phyloP scores from a whole-genome alignment of 2,797 vertebrate genomes.

The Poecilia picta region DNA sequence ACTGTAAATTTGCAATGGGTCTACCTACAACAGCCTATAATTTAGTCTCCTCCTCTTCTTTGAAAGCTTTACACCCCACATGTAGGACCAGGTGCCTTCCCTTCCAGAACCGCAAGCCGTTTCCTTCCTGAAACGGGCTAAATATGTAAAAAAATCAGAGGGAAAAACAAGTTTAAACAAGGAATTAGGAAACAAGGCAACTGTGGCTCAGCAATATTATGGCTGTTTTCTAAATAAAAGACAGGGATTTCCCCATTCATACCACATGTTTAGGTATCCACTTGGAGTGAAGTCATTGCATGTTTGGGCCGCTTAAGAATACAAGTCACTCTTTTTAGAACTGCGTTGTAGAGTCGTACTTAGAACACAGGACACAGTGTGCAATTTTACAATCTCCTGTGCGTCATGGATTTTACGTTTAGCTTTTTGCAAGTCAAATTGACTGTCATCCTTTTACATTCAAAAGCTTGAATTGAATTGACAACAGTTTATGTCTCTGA shows the following conservation, averaged over 20 bases:
- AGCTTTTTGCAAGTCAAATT: slow-evolving; percentile 6
- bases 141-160: slow-evolving; percentile 26
- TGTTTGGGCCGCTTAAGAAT: background rate
- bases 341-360: background rate
- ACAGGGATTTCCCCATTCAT: background rate
- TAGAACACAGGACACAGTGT: background rate
- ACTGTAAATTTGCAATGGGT: background rate
- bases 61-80: background rate
- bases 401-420: background rate
- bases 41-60: background rate
- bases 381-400: background rate
- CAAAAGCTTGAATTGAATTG: background rate
- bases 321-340: background rate
- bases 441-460: background rate
- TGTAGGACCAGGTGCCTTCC: background rate
- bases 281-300: background rate
- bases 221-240: background rate
- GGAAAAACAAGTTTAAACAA: slow-evolving; percentile 6
- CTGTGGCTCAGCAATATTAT: background rate
- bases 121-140: slow-evolving; percentile 11
- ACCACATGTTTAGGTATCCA: background rate
- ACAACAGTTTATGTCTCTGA: background rate
- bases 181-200: background rate
- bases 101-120: slow-evolving; percentile 6
- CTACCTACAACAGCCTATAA: background rate